Conservation (phyloP, 2,113 vertebrate species). For the Oostethus manadensis region DNA sequence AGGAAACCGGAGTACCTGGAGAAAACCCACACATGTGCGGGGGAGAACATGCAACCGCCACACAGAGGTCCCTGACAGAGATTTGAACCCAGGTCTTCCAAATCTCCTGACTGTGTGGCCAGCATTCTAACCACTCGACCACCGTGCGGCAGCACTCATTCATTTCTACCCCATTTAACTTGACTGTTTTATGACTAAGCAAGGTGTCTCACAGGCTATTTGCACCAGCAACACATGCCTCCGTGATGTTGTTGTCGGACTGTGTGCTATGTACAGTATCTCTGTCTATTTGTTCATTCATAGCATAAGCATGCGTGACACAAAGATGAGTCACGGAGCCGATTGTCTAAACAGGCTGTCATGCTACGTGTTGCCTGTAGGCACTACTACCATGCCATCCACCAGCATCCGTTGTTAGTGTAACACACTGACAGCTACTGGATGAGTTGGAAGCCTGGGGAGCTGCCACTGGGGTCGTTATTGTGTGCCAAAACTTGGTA, state of each 20-base stretch:
- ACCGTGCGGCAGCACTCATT: too few relatives aligned
- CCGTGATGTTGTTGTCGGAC: slow-evolving; percentile 31
- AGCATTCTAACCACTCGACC: too few relatives aligned
- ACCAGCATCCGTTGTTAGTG: slow-evolving; percentile 40
- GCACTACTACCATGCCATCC: slow-evolving; percentile 36
- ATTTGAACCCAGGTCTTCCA: too few relatives aligned
- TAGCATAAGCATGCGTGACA: slow-evolving; percentile 57
- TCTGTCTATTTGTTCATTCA: slow-evolving; percentile 59
- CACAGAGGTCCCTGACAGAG: too few relatives aligned
- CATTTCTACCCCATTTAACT: too few relatives aligned
- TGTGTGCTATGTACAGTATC: too few relatives aligned
- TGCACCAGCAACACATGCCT: slow-evolving; percentile 34
- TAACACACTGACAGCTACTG: slow-evolving; percentile 44
- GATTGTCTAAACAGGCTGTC: slow-evolving; percentile 39
- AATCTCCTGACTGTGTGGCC: too few relatives aligned
- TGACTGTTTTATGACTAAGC: slow-evolving; percentile 33
- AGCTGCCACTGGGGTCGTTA: slow-evolving; percentile 24
- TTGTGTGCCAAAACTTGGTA: too few relatives aligned
- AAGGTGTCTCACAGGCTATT: slow-evolving; percentile 42
- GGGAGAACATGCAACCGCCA: too few relatives aligned
- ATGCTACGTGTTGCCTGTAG: slow-evolving; percentile 46
- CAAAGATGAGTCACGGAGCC: slow-evolving; percentile 55
- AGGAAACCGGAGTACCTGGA: too few relatives aligned
- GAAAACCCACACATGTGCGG: too few relatives aligned
- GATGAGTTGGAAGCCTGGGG: slow-evolving; percentile 35